These are phyloP conservation scores for Medauroidea extradentata DNA, from an alignment of 1,140 invertebrate genomes.

Conservation along the genomic window DNA sequence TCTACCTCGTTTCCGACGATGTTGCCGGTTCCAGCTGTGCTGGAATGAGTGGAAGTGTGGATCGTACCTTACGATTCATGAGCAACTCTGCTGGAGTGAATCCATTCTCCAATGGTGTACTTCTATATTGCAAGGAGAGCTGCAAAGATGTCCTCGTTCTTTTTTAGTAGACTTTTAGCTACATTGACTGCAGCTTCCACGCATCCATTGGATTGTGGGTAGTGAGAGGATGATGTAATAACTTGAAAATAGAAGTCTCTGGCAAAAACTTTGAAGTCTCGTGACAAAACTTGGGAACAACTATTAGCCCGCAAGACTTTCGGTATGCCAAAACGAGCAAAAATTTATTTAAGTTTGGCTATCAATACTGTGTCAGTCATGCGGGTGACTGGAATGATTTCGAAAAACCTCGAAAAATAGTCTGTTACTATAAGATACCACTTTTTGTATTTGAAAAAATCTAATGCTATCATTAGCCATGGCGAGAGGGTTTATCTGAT, in stretches of 20 bases:
- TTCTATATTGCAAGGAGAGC: constrained; percentile 15
- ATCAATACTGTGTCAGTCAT: constrained; percentile 23
- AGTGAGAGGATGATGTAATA: too few species aligned
- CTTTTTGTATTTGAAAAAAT: constrained; percentile 35
- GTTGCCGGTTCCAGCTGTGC: too few species aligned
- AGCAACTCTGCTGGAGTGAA: constrained; percentile 22
- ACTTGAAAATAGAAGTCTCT: constrained; percentile 10
- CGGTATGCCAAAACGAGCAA: constrained; percentile 28
- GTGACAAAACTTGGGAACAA: too few species aligned
- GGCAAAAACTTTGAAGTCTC: neutral
- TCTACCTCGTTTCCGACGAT: too few species aligned
- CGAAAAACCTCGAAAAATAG: constrained; percentile 26
- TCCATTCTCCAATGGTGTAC: constrained; percentile 21
- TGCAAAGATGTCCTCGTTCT: too few species aligned
- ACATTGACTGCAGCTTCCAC: too few species aligned
- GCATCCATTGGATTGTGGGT: too few species aligned
- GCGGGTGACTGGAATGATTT: constrained; percentile 18
- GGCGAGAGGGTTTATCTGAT: constrained; percentile 29
- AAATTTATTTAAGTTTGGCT: constrained; percentile 19
- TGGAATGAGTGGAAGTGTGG: constrained; percentile 16
- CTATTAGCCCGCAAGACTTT: neutral
- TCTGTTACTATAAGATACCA: constrained; percentile 29
- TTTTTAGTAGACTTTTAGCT: too few species aligned
- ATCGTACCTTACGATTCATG: constrained; percentile 16
- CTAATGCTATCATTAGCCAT: constrained; percentile 36